Evolutionary conservation across 2,888 invertebrate species (phyloP).

Genomic region (Microchrysa polita): DNA sequence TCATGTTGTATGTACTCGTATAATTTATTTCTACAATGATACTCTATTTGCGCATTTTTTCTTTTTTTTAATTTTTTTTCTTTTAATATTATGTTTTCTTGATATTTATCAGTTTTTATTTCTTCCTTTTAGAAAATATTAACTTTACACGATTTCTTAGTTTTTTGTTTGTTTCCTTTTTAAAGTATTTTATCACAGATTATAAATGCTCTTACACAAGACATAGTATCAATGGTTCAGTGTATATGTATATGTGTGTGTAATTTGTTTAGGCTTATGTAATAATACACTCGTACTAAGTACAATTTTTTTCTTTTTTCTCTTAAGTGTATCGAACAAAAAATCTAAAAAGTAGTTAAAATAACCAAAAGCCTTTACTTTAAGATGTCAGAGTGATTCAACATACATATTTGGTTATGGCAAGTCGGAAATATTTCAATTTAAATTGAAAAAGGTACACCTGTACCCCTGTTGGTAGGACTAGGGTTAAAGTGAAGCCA

Average conservation of each 20-base stretch:
- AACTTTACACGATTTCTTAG: conserved; percentile 42
- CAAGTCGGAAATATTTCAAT: too few species aligned
- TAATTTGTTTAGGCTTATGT: neutral
- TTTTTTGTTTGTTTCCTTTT: conserved; percentile 51
- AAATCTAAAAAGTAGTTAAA: too few species aligned
- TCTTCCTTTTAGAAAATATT: conserved; percentile 29
- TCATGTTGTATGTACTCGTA: too few species aligned
- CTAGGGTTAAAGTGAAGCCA: too few species aligned
- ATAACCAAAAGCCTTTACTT: too few species aligned
- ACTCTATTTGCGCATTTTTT: conserved; percentile 47
- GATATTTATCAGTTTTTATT: conserved; percentile 12
- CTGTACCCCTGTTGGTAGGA: too few species aligned
- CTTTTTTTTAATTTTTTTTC: conserved; percentile 44
- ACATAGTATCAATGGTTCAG: conserved; percentile 38
- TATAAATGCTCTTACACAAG: conserved; percentile 55
- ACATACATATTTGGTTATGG: too few species aligned
- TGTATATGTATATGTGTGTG: too few species aligned
- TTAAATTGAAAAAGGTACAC: too few species aligned
- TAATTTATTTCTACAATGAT: conserved; percentile 27
- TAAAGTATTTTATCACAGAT: conserved; percentile 55
- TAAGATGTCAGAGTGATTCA: too few species aligned
- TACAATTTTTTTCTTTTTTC: conserved; percentile 30
- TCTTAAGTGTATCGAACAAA: neutral
- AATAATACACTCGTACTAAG: conserved; percentile 37
- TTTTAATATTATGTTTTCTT: conserved; percentile 14